These are phyloP conservation scores for Acridotheres tristis DNA, from an alignment of 2,797 vertebrate species.

Conservation along the genomic window DNA sequence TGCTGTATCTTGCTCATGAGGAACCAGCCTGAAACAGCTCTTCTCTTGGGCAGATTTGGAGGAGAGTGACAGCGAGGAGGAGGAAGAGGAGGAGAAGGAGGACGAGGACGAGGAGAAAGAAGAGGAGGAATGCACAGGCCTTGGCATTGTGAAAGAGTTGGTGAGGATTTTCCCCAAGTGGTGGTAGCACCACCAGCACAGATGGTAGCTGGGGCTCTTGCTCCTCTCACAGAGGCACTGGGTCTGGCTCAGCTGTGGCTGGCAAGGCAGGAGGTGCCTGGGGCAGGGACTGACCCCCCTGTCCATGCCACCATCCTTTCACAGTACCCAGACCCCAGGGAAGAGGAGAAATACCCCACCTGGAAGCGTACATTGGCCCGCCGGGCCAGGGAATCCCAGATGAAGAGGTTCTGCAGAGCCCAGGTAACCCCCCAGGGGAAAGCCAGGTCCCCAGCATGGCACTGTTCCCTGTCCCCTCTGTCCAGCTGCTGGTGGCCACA, in stretches of 20 bases:
- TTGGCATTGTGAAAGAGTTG: neutral
- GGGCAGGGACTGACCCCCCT: neutral
- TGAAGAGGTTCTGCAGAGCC: constrained; percentile 87
- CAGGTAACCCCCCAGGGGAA: constrained; percentile 76
- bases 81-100: neutral
- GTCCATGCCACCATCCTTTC: rapidly evolving
- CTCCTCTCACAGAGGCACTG: neutral
- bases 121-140: neutral
- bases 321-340: constrained; percentile 28
- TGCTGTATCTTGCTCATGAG: neutral
- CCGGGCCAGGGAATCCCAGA: constrained; percentile 82
- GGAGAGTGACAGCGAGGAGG: constrained; percentile 23
- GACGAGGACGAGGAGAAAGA: neutral
- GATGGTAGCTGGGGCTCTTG: neutral
- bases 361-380: constrained; percentile 84
- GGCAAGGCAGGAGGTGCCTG: neutral
- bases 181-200: neutral
- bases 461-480: rapidly evolving
- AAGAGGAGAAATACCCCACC: constrained; percentile 59
- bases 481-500: neutral
- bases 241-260: neutral
- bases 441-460: neutral
- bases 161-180: neutral
- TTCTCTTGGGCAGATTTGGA: constrained; percentile 6
- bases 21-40: neutral